Evolutionary conservation across 2,888 invertebrate species (phyloP).

Genomic region (Scaptomyza tumidula): DNA sequence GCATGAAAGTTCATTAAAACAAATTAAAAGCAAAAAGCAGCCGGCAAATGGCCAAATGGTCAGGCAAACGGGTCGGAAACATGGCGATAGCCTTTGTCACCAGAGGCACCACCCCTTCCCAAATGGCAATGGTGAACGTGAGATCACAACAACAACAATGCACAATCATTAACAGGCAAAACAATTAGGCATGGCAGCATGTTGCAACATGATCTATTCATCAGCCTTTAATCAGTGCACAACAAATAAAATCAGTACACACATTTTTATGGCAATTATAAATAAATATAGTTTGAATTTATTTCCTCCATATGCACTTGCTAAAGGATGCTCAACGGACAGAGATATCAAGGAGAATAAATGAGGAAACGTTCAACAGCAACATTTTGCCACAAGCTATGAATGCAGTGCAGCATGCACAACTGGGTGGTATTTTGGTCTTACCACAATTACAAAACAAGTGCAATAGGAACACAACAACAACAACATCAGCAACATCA

Average conservation of each 20-base stretch:
- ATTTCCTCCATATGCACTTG: too few relatives aligned
- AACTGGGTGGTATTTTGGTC: slow-evolving; percentile 9
- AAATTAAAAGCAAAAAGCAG: slow-evolving; percentile 68
- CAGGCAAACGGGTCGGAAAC: slow-evolving; percentile 63
- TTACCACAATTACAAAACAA: slow-evolving; percentile 38
- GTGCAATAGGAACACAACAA: slow-evolving; percentile 13
- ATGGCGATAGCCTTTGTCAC: slow-evolving; percentile 49
- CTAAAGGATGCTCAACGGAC: too few relatives aligned
- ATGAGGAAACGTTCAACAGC: neutral
- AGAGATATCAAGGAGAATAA: neutral
- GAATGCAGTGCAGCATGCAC: neutral
- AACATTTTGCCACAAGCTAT: neutral
- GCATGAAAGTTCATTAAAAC: slow-evolving; percentile 77
- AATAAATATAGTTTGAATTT: too few relatives aligned
- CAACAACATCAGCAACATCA: neutral
- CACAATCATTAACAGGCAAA: neutral
- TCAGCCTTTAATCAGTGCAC: neutral
- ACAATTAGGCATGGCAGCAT: too few relatives aligned
- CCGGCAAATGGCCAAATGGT: slow-evolving; percentile 41
- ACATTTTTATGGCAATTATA: too few relatives aligned
- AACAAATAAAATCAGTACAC: too few relatives aligned
- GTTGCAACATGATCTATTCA: neutral
- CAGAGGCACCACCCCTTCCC: too few relatives aligned
- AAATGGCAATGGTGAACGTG: neutral
- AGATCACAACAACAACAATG: neutral